A percentile compares a stretch with the other conserved stretches of the same genome.
These are phyloP conservation scores for Apoda limacodes DNA, from an alignment of 2,888 invertebrate genomes.

Conservation along the genomic window DNA sequence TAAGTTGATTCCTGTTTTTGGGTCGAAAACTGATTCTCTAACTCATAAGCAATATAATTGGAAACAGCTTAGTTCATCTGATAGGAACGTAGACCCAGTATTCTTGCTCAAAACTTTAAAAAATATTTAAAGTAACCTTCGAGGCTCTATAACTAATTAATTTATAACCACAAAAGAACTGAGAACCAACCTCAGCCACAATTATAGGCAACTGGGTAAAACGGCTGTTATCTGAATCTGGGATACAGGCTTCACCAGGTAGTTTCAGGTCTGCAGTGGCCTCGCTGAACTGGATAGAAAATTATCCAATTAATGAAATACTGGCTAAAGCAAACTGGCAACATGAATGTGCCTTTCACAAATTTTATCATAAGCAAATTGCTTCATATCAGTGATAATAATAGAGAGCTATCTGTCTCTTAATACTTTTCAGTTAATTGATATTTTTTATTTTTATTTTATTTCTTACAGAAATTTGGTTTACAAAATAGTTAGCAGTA, in stretches of 20 bases:
- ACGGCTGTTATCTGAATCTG: conserved; percentile 6
- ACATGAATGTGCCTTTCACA: conserved; percentile 12
- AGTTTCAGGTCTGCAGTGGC: conserved; percentile 14
- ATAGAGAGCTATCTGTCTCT: conserved; percentile 2
- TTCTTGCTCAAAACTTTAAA: conserved; percentile 9
- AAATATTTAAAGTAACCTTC: background rate
- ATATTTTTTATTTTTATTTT: no score
- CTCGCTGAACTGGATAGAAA: conserved; percentile 14
- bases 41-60: conserved; percentile 13
- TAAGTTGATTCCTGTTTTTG: conserved; percentile 16
- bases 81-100: conserved; percentile 10
- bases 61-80: conserved; percentile 7
- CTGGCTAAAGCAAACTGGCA: conserved; percentile 12
- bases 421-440: conserved; percentile 1
- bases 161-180: conserved; percentile 9
- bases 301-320: conserved; percentile 14
- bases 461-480: no score
- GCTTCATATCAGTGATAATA: background rate
- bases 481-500: no score
- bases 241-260: conserved; percentile 11
- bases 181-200: conserved; percentile 7
- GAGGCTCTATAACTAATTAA: conserved; percentile 9
- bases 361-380: conserved; percentile 4
- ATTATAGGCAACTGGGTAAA: conserved; percentile 13
- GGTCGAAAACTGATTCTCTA: conserved; percentile 18